phyloP scores from a whole-genome alignment of 2,113 vertebrate species.

The Pseudopipra pipra region DNA sequence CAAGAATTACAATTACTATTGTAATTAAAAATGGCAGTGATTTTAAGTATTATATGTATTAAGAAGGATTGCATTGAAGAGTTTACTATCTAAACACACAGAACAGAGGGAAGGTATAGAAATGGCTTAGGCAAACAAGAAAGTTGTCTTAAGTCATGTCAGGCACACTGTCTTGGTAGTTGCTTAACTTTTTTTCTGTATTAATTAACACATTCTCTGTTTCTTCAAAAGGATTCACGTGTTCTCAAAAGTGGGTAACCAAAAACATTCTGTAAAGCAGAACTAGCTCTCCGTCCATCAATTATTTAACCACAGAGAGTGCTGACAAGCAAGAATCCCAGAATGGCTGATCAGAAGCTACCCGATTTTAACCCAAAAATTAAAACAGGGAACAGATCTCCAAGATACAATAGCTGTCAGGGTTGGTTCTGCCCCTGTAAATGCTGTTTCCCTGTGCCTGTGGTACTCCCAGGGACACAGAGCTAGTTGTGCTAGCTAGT shows the following conservation, averaged over 20 bases:
- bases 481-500: background rate
- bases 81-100: background rate
- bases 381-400: background rate
- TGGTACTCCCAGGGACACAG: background rate
- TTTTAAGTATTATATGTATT: background rate
- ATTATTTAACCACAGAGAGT: background rate
- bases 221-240: background rate
- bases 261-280: background rate
- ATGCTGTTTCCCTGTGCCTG: rapidly evolving
- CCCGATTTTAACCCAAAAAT: background rate
- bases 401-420: background rate
- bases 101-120: background rate
- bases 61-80: background rate
- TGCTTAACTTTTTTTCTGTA: background rate
- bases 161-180: background rate
- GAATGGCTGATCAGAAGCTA: background rate
- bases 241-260: background rate
- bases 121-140: background rate
- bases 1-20: background rate
- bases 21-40: background rate
- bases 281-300: background rate
- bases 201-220: background rate
- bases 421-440: background rate
- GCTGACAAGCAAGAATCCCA: background rate
- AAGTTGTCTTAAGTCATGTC: background rate